Conservation (phyloP, 2,888 invertebrate species). For the Cerceris ruficornis region DNA sequence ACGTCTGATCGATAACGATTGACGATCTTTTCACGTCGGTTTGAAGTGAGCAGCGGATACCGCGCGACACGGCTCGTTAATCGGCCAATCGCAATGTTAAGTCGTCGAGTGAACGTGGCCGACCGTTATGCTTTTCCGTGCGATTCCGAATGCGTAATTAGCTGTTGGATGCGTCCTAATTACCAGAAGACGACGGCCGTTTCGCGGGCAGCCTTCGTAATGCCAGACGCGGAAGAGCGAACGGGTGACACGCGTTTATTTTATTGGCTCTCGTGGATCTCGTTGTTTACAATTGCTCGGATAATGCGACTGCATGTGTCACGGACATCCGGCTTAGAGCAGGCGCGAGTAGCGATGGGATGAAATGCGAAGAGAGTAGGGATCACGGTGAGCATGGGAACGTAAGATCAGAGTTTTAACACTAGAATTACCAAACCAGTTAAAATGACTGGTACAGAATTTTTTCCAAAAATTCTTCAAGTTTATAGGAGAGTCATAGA, state of each 20-base stretch:
- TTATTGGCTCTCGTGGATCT: background rate
- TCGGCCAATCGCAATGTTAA: constrained; percentile 33
- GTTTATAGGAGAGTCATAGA: too few relatives aligned
- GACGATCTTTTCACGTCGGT: constrained; percentile 34
- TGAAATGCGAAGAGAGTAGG: background rate
- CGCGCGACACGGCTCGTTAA: constrained; percentile 54
- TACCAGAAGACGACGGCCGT: background rate
- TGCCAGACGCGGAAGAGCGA: background rate
- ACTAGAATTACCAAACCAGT: too few relatives aligned
- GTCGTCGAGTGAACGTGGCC: constrained; percentile 20
- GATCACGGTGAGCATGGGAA: too few relatives aligned
- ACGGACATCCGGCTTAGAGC: constrained; percentile 15
- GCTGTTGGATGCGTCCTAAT: constrained; percentile 19
- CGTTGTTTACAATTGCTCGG: background rate
- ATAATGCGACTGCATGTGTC: constrained; percentile 6
- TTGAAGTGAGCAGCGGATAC: constrained; percentile 49
- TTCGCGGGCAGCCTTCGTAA: background rate
- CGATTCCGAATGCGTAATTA: constrained; percentile 31
- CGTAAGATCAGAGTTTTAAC: too few relatives aligned
- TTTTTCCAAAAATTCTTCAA: too few relatives aligned
- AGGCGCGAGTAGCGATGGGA: background rate
- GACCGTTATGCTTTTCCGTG: constrained; percentile 31
- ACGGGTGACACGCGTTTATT: background rate
- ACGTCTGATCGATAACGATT: constrained; percentile 43
- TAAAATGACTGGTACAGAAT: too few relatives aligned